Percentiles rank a stretch among this genome's conserved stretches.
Evolutionary conservation across 2,797 vertebrate genomes (phyloP).

Genomic region (Darevskia nairensis): DNA sequence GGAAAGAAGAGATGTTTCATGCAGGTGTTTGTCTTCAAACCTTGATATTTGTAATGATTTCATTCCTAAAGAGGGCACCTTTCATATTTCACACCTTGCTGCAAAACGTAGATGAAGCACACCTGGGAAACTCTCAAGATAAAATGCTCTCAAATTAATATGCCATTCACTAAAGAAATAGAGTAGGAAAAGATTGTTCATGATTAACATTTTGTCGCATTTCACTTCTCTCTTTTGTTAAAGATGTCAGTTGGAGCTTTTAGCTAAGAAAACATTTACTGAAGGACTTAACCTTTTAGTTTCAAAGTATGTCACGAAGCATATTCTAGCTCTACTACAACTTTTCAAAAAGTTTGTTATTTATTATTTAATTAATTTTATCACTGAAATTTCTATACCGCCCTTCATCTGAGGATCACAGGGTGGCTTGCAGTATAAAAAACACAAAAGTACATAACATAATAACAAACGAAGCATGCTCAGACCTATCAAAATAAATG

Average conservation of each 20-base stretch:
- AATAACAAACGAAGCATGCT: no score
- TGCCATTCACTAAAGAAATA: background rate
- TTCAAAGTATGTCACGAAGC: background rate
- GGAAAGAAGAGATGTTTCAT: background rate
- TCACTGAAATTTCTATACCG: no score
- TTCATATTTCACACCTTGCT: background rate
- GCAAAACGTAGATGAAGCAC: background rate
- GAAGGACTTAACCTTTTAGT: background rate
- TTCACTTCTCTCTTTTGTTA: background rate
- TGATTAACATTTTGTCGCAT: background rate
- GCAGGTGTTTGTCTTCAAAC: slow-evolving; percentile 16
- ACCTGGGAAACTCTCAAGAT: background rate
- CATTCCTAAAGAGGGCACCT: background rate
- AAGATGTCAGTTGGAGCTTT: background rate
- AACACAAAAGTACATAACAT: no score
- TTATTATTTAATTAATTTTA: no score
- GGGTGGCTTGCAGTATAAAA: no score
- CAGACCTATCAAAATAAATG: no score
- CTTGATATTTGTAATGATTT: background rate
- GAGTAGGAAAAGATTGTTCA: background rate
- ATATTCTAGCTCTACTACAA: no score
- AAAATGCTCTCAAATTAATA: background rate
- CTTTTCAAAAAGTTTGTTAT: no score
- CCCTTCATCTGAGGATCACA: no score
- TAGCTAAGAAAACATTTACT: background rate